These are phyloP conservation scores for Centropyge bicolor DNA, from an alignment of 2,797 vertebrate species.

Conservation along the genomic window DNA sequence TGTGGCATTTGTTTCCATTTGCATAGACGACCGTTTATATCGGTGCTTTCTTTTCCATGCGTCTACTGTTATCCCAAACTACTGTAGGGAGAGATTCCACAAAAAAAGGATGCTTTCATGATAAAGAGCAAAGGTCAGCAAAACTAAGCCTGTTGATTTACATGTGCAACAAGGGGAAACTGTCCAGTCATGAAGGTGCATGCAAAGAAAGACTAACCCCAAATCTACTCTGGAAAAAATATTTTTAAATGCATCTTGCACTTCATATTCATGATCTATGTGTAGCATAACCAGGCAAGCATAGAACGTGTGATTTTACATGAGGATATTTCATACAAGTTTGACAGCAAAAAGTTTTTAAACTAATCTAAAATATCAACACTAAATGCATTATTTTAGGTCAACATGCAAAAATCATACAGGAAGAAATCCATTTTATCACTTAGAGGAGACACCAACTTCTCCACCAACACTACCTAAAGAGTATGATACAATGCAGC, in stretches of 20 bases:
- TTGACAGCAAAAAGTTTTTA: not conserved
- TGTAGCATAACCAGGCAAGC: not conserved
- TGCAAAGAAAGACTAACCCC: not conserved
- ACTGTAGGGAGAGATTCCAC: constrained; percentile 19
- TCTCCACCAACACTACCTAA: not conserved
- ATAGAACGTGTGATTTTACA: not conserved
- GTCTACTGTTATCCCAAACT: constrained; percentile 36
- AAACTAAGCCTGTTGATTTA: constrained; percentile 15
- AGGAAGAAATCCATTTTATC: constrained; percentile 13
- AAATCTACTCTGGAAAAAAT: not conserved
- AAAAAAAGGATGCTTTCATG: constrained; percentile 26
- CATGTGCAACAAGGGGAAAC: constrained; percentile 4
- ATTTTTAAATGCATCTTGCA: not conserved
- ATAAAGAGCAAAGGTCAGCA: constrained; percentile 18
- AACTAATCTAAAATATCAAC: not conserved
- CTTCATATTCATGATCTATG: not conserved
- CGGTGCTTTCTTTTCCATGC: constrained; percentile 57
- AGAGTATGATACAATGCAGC: constrained; percentile 17
- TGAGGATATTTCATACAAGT: not conserved
- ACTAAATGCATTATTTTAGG: constrained; percentile 1
- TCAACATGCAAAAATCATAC: constrained; percentile 11
- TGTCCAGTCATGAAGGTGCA: not conserved
- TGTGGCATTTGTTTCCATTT: constrained; percentile 78
- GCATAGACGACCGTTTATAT: constrained; percentile 74
- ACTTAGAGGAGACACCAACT: constrained; percentile 8